Percentiles rank a stretch among this genome's conserved stretches.
Evolutionary conservation across 2,113 vertebrate genomes (phyloP).

Genomic region (Ardeotis arabs): DNA sequence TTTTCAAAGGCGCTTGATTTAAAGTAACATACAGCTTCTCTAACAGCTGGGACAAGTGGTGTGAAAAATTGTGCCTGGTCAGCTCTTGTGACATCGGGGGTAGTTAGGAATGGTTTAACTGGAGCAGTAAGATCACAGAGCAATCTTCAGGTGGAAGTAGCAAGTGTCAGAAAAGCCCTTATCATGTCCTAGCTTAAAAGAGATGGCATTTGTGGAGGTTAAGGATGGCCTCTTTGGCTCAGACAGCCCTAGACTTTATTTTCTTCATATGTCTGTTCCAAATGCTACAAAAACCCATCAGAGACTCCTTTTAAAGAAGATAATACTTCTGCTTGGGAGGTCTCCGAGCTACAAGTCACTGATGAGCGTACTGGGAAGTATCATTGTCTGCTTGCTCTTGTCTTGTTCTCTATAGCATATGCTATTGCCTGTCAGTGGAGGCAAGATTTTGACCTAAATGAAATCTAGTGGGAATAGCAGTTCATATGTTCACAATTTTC

Average conservation of each 20-base stretch:
- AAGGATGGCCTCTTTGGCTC: background rate
- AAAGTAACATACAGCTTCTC: background rate
- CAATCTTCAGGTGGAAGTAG: background rate
- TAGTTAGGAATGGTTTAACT: background rate
- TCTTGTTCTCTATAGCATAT: background rate
- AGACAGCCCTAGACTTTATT: background rate
- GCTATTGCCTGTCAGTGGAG: background rate
- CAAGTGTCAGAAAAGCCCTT: background rate
- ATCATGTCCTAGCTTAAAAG: fast-evolving
- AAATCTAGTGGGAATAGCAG: background rate
- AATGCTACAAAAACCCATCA: background rate
- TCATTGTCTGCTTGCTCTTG: fast-evolving
- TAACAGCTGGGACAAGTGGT: background rate
- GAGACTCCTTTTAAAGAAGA: background rate
- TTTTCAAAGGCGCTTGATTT: background rate
- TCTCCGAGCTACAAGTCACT: background rate
- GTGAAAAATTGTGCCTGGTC: background rate
- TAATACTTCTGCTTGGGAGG: slow-evolving; percentile 34
- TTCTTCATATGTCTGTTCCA: background rate
- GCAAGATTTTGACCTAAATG: background rate
- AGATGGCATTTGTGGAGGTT: background rate
- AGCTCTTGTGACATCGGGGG: background rate
- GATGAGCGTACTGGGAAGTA: slow-evolving; percentile 10
- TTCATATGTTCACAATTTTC: slow-evolving; percentile 11
- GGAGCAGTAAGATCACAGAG: background rate